These are phyloP conservation scores for Miltochrista miniata DNA, from an alignment of 2,888 invertebrate species.

Conservation along the genomic window DNA sequence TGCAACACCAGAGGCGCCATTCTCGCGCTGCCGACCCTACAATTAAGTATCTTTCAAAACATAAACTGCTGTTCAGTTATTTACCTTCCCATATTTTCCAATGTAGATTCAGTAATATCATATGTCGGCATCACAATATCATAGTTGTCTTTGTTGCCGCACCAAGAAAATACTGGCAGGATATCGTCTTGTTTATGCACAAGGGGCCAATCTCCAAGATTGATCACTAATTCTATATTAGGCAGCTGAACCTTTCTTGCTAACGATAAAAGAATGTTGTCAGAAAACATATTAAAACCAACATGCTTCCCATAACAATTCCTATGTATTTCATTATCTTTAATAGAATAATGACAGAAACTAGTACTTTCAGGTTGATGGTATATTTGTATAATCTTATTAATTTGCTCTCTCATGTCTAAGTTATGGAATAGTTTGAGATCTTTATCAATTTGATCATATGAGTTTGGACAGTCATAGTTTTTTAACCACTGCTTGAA, in stretches of 20 bases:
- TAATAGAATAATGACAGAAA: slow-evolving; percentile 94
- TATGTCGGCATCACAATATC: slow-evolving; percentile 98
- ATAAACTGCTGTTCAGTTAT: neutral
- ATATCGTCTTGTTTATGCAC: slow-evolving; percentile 81
- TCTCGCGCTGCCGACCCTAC: no score
- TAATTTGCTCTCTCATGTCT: slow-evolving; percentile 87
- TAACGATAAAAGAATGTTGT: slow-evolving; percentile 92
- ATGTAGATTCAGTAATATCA: slow-evolving; percentile 95
- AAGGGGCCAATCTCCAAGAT: slow-evolving; percentile 98
- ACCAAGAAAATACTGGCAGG: slow-evolving; percentile 97
- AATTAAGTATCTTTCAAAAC: no score
- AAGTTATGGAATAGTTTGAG: slow-evolving; percentile 87
- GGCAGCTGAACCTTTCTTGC: slow-evolving; percentile 91
- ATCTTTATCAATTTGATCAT: slow-evolving; percentile 89
- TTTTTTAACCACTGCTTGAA: slow-evolving; percentile 86
- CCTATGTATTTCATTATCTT: slow-evolving; percentile 92
- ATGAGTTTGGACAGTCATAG: slow-evolving; percentile 85
- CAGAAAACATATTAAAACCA: slow-evolving; percentile 98
- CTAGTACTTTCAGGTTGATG: slow-evolving; percentile 92
- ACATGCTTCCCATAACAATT: slow-evolving; percentile 97
- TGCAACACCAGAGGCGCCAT: no score
- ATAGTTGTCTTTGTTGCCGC: slow-evolving; percentile 92
- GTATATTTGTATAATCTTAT: slow-evolving; percentile 87
- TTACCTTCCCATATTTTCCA: slow-evolving; percentile 96
- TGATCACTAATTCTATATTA: slow-evolving; percentile 94